Evolutionary conservation across 2,113 vertebrate genomes (phyloP), one percentile per base, ranked within the genome.

Genomic region (Pica pica): DNA sequence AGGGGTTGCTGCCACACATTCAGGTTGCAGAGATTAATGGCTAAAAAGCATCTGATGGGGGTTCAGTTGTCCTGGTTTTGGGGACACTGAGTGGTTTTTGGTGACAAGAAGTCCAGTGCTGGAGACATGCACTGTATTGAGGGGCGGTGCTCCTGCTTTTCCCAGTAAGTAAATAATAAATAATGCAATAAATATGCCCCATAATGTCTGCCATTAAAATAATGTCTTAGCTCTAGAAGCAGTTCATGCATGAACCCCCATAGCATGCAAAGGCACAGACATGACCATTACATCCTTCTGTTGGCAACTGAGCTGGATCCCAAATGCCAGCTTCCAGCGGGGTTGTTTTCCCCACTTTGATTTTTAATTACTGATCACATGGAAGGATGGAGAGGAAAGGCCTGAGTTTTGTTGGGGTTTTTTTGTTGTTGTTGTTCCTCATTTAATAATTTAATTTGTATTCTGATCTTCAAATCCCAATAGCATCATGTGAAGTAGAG

Each of bases 401-500:
- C 85, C 69, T 0, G 2, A 60, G 50, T 3, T 77, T 60, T 18
- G 50, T 39, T 12, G 7, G 17, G 4, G 2, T 12, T 33, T 27
- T 17, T 30, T 41, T 39, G 39, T 39, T 81, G 7, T 61, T 79
- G 46, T 93, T 75, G 47, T 88, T 84, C 79, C 73, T 95, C 37
- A 2, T 96, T 96, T 96, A 96, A 95, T 96, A 97, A 96, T 97
- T 95, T 88, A 83, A 96, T 95, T 96, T 94, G 83, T 89, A 95
- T 96, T 96, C 94, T 96, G 80, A 94, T 97, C 92, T 96, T 96
- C 95, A 96, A 95, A 94, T 96, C 95, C 95, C 95, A 86, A 93
- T 87, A 81, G 95, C 90, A 92, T 87, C 94, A 92, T 95, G 92
- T 90, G 95, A 96, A 96, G 85, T 68, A 83, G 80, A 97, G 86